Conservation (phyloP, 2,888 invertebrate species). For the Morpho deidamia region DNA sequence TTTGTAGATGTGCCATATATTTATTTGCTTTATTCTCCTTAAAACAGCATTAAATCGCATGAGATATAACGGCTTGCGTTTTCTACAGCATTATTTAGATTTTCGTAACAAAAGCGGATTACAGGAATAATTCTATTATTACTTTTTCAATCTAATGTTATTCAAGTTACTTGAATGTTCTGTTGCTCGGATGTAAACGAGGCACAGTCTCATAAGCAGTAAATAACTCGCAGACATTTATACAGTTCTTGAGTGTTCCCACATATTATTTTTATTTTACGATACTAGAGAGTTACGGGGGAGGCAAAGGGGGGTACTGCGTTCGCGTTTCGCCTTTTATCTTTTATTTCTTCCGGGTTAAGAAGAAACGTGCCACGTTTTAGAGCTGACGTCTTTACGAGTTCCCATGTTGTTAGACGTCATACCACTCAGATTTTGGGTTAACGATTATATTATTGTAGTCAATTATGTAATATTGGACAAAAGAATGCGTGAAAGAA, state of each 20-base stretch:
- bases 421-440: background rate
- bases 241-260: conserved; percentile 36
- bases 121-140: too few species aligned
- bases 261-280: conserved; percentile 36
- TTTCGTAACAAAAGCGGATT: too few species aligned
- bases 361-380: background rate
- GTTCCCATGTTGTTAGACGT: background rate
- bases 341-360: conserved; percentile 25
- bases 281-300: conserved; percentile 14
- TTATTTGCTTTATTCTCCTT: too few species aligned
- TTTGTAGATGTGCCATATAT: too few species aligned
- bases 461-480: background rate
- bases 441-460: background rate
- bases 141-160: too few species aligned
- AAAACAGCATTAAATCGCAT: too few species aligned
- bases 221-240: conserved; percentile 38
- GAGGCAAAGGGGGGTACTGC: background rate
- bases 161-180: background rate
- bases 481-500: background rate
- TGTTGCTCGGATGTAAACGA: background rate
- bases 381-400: background rate
- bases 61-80: too few species aligned
- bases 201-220: conserved; percentile 23
- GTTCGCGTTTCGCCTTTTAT: conserved; percentile 24
- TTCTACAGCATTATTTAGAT: too few species aligned